Base-by-base conservation (phyloP, 2,113 vertebrate genomes). In the Pyrgilauda ruficollis region DNA sequence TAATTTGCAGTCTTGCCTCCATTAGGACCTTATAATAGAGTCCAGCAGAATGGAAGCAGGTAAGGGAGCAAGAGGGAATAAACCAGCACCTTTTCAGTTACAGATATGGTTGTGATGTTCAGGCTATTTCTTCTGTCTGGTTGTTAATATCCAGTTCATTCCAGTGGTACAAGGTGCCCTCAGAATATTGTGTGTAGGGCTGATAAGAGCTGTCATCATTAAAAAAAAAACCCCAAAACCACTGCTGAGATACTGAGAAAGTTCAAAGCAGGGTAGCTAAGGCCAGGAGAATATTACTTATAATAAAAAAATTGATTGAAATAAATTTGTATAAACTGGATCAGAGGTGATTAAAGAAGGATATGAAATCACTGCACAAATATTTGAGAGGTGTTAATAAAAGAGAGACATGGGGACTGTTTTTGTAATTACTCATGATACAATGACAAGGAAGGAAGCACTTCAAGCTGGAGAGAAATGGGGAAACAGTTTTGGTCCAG, bases 341-440 rank as follows among this genome's bases (percentile, higher is more conserved):
- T 90, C 84, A 97, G 69, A 94, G 76, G 73, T 96, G 93, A 94
- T 96, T 97, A 94, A 84, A 83, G 59, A 30, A 92, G 77, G 92
- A 90, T 94, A 89, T 93, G 62, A 91, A 96, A 94, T 87, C 41
- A 43, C 84, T 88, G n/a, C 76, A 89, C 96, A 97, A 97, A 97
- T 94, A 97, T 97, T 95, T 94, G 92, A 95, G 59, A 90, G 46
- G 17, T 72, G 73, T 91, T 97, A 96, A 91, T 96, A 91, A 97
- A 89, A 67, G 53, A 46, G 78, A 78, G 39, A 22, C 55, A 52
- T 0, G 3, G 50, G 66, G 73, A 89, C 59, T 90, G 28, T 75
- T 78, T 82, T 87, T 94, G 66, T 84, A 89, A 73, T 93, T 88
- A 84, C 50, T 70, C 10, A 2, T 56, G 55, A 53, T 49, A 82